Conservation (phyloP, 2,888 invertebrate genomes). For the Syrista parreyssii region DNA sequence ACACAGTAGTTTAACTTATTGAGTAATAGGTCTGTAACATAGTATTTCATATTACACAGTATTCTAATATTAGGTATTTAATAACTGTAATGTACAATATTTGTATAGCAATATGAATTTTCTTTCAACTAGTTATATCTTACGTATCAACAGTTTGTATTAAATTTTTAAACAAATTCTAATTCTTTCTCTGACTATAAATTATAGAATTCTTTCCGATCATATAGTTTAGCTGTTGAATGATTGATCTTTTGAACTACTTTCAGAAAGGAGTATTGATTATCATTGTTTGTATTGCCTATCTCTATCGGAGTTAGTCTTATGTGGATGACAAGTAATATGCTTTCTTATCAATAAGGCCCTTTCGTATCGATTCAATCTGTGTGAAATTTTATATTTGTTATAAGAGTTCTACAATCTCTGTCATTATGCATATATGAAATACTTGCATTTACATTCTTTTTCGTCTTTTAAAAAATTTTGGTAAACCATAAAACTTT, state of each 20-base stretch:
- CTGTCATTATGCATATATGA: not conserved
- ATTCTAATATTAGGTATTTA: too few relatives aligned
- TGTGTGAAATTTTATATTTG: not conserved
- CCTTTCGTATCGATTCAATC: too few relatives aligned
- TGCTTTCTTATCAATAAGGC: too few relatives aligned
- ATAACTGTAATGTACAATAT: not conserved
- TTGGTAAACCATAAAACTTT: not conserved
- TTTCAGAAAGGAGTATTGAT: not conserved
- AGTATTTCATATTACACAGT: too few relatives aligned
- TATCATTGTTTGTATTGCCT: not conserved
- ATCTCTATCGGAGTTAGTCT: not conserved
- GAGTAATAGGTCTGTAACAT: not conserved
- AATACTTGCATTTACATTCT: not conserved
- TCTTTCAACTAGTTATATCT: not conserved
- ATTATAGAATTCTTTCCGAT: not conserved
- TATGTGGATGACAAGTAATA: too few relatives aligned
- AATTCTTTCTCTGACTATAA: not conserved
- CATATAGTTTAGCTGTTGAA: not conserved
- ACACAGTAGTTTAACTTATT: not conserved
- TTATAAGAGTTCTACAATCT: not conserved
- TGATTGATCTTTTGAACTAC: not conserved
- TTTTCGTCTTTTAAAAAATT: not conserved
- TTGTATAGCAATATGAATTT: not conserved
- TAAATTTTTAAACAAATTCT: not conserved
- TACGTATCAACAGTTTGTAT: not conserved